Evolutionary conservation across 2,113 vertebrate genomes (phyloP).

Genomic region (Pipra filicauda): DNA sequence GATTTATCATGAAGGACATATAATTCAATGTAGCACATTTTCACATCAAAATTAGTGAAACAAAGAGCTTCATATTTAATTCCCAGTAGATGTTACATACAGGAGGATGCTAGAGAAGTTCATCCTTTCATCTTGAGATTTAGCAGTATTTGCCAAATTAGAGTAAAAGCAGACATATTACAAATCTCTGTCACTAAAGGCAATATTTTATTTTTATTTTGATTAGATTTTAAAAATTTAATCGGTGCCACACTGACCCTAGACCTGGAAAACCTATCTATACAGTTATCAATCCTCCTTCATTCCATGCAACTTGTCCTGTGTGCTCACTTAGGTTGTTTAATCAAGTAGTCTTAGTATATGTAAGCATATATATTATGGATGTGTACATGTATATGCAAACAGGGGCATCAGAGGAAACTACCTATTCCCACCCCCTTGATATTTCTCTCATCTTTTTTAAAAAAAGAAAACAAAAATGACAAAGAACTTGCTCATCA

Average conservation of each 20-base stretch:
- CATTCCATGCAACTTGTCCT: background rate
- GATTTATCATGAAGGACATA: background rate
- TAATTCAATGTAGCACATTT: background rate
- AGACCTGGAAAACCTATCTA: background rate
- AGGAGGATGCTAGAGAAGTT: background rate
- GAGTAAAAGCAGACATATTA: background rate
- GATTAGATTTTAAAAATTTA: background rate
- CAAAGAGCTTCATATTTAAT: background rate
- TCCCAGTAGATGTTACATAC: background rate
- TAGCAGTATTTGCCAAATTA: background rate
- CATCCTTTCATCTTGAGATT: background rate
- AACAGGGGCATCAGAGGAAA: background rate
- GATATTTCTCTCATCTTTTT: conserved; percentile 10
- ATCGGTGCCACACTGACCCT: background rate
- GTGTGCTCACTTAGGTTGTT: accelerated
- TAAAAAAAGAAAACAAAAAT: background rate
- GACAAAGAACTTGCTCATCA: conserved; percentile 45
- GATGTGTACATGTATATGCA: background rate
- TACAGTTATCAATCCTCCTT: background rate
- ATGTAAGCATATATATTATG: background rate
- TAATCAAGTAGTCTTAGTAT: background rate
- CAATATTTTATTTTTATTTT: background rate
- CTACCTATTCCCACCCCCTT: background rate
- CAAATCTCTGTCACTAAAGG: background rate
- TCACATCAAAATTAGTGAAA: background rate